phyloP scores from a whole-genome alignment of 2,888 invertebrate genomes.

The Chrysopilus asiliformis region DNA sequence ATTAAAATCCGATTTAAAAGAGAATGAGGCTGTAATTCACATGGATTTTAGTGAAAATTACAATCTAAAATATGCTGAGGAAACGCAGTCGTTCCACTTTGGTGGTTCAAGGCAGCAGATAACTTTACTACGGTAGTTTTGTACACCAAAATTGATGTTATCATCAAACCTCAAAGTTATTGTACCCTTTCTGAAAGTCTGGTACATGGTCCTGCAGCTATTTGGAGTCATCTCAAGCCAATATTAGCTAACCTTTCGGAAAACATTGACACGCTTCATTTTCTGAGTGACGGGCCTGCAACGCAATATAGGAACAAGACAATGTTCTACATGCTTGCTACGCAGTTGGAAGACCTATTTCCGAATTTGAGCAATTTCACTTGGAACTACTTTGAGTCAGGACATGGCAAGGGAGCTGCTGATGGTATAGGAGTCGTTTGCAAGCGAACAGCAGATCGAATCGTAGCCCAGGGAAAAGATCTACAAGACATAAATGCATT shows the following conservation, averaged over 20 bases:
- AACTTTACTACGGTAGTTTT: constrained; percentile 16
- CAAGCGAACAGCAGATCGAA: constrained; percentile 24
- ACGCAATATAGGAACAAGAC: constrained; percentile 25
- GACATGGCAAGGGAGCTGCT: constrained; percentile 25
- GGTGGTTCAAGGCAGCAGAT: constrained; percentile 21
- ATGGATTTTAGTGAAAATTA: constrained; percentile 11
- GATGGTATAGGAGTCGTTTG: constrained; percentile 25
- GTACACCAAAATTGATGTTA: constrained; percentile 28
- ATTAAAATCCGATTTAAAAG: neutral
- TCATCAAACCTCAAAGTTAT: constrained; percentile 14
- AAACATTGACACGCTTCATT: constrained; percentile 21
- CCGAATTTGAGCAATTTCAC: constrained; percentile 18
- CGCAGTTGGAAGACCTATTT: constrained; percentile 17
- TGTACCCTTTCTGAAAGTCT: constrained; percentile 23
- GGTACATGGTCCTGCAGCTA: constrained; percentile 19
- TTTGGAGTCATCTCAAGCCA: constrained; percentile 22
- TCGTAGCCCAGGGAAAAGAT: constrained; percentile 22
- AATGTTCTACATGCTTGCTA: constrained; percentile 23
- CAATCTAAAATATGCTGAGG: constrained; percentile 21
- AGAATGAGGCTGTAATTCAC: constrained; percentile 1
- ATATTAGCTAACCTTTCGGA: constrained; percentile 16
- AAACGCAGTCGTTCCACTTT: constrained; percentile 28
- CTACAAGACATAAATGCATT: constrained; percentile 19
- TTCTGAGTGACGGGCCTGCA: constrained; percentile 25
- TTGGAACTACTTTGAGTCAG: constrained; percentile 23